Base-by-base conservation (phyloP, 53 echinoderm and acorn worm species). In the Antedon mediterranea region DNA sequence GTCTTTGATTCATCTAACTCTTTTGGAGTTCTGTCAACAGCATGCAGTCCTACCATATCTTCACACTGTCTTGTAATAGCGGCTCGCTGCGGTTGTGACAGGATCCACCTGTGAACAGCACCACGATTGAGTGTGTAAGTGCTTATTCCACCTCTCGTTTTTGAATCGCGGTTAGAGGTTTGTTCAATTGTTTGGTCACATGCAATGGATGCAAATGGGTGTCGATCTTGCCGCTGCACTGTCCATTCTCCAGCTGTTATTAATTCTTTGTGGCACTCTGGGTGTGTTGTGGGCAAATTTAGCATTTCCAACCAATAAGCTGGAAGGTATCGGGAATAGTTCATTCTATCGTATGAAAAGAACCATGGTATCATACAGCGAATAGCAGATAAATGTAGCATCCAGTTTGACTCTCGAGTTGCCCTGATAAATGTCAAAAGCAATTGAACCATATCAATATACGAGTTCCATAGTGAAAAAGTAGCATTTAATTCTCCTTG, bases 281-380 rank as follows among this genome's bases (percentile, higher is more conserved):
- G 91, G 44, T 88, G 88, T 18, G 79, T 81, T 13, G 42, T 71
- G 0, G 81, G 73, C 11, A 89, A 43, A 43, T 83, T 71, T 26
- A 43, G 27, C 91, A 87, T 90, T 75, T 84, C 86, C 30, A 88
- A 28, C 85, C 87, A 88, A 34, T 91, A 88, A 0, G 71, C 85
- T 26, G 90, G 85, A 6, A 85, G 82, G 75, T 91, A 85, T 15
- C 88, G 23, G 4, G 87, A 70, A 41, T 91, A 86, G 44, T 91
- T 88, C 9, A 73, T 88, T n/a, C 86, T 71, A 78, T 88, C 80
- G 73, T 81, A 88, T 43, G 76, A 71, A 41, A 88, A 88, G 43
- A 88, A 72, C 91, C 88, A 91, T n/a, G 88, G 84, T 30, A 91
- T 20, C 71, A 91, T 34, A 37, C 4, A 42, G 77, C 88, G 71